Conservation (phyloP, 1,140 invertebrate genomes). For the Aphidius ervi region DNA sequence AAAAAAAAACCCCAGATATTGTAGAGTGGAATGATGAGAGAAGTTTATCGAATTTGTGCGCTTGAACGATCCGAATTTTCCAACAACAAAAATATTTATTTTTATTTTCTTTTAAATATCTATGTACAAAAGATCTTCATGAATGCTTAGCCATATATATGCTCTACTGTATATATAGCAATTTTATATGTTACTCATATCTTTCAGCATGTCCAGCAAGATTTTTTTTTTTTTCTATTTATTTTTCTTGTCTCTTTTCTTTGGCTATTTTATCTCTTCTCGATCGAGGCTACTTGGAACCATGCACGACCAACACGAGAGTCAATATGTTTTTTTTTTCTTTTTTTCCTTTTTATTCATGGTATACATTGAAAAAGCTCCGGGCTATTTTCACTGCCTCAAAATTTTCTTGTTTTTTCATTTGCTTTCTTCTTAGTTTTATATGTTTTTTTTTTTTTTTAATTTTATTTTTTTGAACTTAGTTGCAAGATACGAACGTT, state of each 20-base stretch:
- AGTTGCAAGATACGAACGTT: constrained; percentile 1
- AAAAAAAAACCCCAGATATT: neutral
- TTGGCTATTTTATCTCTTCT: constrained; percentile 31
- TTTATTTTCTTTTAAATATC: constrained; percentile 23
- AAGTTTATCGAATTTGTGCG: constrained; percentile 49
- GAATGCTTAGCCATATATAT: neutral
- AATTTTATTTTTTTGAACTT: neutral
- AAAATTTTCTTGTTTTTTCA: constrained; percentile 10
- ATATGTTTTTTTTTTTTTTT: constrained; percentile 1
- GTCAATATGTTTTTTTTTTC: constrained; percentile 20
- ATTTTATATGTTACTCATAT: neutral
- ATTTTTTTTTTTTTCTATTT: constrained; percentile 18
- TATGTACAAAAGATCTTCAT: too few relatives aligned
- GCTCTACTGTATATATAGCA: too few relatives aligned
- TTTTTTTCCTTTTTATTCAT: constrained; percentile 28
- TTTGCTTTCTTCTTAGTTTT: neutral
- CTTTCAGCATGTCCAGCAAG: neutral
- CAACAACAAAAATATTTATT: constrained; percentile 38
- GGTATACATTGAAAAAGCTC: too few relatives aligned
- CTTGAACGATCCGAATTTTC: constrained; percentile 39
- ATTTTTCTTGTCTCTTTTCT: constrained; percentile 32
- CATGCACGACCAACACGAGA: constrained; percentile 13
- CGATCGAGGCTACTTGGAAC: constrained; percentile 17
- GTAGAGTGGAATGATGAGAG: constrained; percentile 14
- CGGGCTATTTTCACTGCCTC: constrained; percentile 22